A percentile compares a stretch with the other conserved stretches of the same genome.
Evolutionary conservation across 2,113 vertebrate species (phyloP).

Genomic region (Paedocypris sp.): DNA sequence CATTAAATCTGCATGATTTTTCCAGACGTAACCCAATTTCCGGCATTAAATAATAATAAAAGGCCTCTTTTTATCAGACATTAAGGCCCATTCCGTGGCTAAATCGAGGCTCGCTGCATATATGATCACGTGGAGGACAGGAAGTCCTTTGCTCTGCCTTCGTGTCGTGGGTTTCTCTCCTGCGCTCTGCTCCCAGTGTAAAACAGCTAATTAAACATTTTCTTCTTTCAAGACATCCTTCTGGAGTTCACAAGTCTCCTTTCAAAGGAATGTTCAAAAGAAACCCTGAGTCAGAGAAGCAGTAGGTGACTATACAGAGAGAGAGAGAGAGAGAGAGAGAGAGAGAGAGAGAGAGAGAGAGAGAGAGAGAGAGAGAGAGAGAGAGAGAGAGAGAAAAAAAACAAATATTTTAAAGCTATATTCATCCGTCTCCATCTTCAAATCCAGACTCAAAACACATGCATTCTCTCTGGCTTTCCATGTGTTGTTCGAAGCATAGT

Average conservation of each 20-base stretch:
- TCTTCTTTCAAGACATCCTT: conserved; percentile 52
- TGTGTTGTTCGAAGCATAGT: too few species aligned
- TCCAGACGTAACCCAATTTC: conserved; percentile 41
- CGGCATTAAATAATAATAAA: conserved; percentile 48
- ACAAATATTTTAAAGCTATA: too few species aligned
- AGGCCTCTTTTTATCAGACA: conserved; percentile 45
- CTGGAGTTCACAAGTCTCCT: conserved; percentile 55
- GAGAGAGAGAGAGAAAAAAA: conserved; percentile 27
- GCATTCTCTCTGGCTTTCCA: too few species aligned
- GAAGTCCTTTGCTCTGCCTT: conserved; percentile 11
- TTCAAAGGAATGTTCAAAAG: conserved; percentile 56
- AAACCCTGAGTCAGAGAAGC: conserved; percentile 39
- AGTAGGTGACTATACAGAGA: conserved; percentile 29
- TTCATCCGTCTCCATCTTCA: too few species aligned
- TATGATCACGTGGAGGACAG: conserved; percentile 43
- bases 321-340: conserved; percentile 27
- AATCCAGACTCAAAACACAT: not conserved
- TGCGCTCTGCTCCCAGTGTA: conserved; percentile 32
- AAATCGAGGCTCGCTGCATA: conserved; percentile 47
- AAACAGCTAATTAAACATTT: conserved; percentile 54
- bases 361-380: not conserved
- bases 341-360: conserved; percentile 27
- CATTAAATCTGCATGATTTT: conserved; percentile 26
- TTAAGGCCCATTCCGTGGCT: conserved; percentile 43
- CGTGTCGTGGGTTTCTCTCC: conserved; percentile 16